These are phyloP conservation scores for Gadus macrocephalus DNA, from an alignment of 2,113 vertebrate genomes.

Conservation along the genomic window DNA sequence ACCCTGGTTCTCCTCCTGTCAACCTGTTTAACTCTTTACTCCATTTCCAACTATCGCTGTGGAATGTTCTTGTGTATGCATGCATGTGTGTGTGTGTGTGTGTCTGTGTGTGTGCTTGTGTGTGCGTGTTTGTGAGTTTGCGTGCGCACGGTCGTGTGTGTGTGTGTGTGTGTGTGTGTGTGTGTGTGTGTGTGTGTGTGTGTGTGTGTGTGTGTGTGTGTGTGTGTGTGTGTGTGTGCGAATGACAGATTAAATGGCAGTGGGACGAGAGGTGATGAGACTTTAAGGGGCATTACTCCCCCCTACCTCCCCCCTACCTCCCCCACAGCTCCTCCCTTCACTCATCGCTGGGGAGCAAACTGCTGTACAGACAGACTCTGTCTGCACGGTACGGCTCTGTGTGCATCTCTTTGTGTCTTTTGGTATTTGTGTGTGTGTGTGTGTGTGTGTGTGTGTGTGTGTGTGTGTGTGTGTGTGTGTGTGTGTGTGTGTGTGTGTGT, in stretches of 20 bases:
- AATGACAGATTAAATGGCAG: background rate
- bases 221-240: background rate
- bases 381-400: background rate
- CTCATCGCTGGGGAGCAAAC: background rate
- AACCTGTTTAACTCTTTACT: too few species aligned
- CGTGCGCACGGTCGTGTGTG: background rate
- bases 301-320: too few species aligned
- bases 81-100: background rate
- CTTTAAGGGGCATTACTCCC: background rate
- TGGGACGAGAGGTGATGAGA: background rate
- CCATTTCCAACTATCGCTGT: background rate
- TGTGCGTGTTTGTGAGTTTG: background rate
- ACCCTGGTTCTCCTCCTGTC: too few species aligned
- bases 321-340: background rate
- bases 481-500: too few species aligned
- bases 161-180: slow-evolving; percentile 2
- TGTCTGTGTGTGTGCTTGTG: background rate
- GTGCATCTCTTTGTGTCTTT: background rate
- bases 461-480: too few species aligned
- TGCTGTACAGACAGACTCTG: too few species aligned
- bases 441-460: background rate
- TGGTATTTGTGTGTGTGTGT: background rate
- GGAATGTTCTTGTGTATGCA: background rate
- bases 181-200: slow-evolving; percentile 3
- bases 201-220: background rate